These are phyloP conservation scores for Eublepharis macularius DNA, from an alignment of 2,113 vertebrate species.

Conservation along the genomic window DNA sequence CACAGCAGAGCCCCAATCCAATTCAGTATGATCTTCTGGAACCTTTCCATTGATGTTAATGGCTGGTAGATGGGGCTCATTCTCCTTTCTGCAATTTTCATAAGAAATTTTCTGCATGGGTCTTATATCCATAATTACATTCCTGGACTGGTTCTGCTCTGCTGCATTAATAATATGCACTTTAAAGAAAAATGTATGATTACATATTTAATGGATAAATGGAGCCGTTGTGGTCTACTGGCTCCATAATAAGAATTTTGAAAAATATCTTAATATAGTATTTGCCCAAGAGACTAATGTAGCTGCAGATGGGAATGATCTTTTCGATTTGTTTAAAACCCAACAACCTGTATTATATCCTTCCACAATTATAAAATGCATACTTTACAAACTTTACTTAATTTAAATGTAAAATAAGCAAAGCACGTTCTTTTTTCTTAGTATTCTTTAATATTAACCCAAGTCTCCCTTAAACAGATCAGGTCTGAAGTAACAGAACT, in stretches of 20 bases:
- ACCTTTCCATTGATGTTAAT: not conserved
- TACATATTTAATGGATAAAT: conserved; percentile 68
- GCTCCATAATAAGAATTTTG: conserved; percentile 61
- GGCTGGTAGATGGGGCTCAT: conserved; percentile 27
- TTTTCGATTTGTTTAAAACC: conserved; percentile 45
- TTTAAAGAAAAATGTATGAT: conserved; percentile 63
- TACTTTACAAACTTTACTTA: conserved; percentile 33
- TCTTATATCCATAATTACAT: conserved; percentile 59
- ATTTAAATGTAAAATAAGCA: conserved; percentile 66
- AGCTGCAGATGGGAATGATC: conserved; percentile 38
- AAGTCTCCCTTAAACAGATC: conserved; percentile 39
- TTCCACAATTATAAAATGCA: conserved; percentile 38
- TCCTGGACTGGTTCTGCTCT: conserved; percentile 66
- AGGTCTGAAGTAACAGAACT: conserved; percentile 10
- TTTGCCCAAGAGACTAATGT: conserved; percentile 49
- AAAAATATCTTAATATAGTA: conserved; percentile 58
- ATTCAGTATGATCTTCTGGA: not conserved
- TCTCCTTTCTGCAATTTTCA: conserved; percentile 19
- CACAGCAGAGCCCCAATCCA: not conserved
- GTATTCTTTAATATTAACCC: conserved; percentile 38
- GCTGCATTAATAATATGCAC: conserved; percentile 65
- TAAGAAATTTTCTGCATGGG: conserved; percentile 46
- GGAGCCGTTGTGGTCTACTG: conserved; percentile 57
- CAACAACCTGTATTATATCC: conserved; percentile 33
- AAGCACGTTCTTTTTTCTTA: conserved; percentile 56